Conservation (phyloP, 1,140 invertebrate genomes). For the Xylocopa sonorina region DNA sequence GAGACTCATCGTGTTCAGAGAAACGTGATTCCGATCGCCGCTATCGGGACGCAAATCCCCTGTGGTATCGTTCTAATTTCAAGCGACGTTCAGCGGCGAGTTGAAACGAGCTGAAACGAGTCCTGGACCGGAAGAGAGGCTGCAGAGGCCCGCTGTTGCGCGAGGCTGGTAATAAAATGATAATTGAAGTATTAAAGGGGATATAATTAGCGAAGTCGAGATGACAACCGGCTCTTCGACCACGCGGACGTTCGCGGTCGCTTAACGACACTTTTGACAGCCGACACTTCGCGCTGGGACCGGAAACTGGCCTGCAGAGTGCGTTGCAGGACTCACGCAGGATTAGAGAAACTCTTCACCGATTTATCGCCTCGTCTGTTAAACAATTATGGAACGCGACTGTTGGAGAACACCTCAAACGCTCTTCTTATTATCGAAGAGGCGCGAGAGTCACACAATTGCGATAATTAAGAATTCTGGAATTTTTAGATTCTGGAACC, state of each 20-base stretch:
- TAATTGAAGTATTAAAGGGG: slow-evolving; percentile 53
- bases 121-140: not conserved
- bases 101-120: slow-evolving; percentile 8
- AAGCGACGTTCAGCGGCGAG: not conserved
- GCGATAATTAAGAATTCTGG: too few relatives aligned
- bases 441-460: too few relatives aligned
- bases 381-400: slow-evolving; percentile 26
- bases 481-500: not conserved
- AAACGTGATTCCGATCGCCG: not conserved
- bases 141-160: not conserved
- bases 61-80: slow-evolving; percentile 32
- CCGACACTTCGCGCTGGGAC: not conserved
- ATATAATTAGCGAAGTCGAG: slow-evolving; percentile 38
- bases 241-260: slow-evolving; percentile 33
- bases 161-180: slow-evolving; percentile 47
- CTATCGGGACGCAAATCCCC: not conserved
- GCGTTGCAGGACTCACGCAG: slow-evolving; percentile 15
- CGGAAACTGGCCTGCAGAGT: slow-evolving; percentile 16
- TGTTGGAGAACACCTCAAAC: too few relatives aligned
- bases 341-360: slow-evolving; percentile 27
- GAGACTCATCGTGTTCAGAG: not conserved
- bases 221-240: slow-evolving; percentile 54
- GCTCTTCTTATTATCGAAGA: too few relatives aligned
- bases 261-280: slow-evolving; percentile 60
- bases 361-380: slow-evolving; percentile 30